Evolutionary conservation across 1,140 invertebrate species (phyloP), one percentile per base, ranked within the genome.

Genomic region (Drosophila nebulosa): DNA sequence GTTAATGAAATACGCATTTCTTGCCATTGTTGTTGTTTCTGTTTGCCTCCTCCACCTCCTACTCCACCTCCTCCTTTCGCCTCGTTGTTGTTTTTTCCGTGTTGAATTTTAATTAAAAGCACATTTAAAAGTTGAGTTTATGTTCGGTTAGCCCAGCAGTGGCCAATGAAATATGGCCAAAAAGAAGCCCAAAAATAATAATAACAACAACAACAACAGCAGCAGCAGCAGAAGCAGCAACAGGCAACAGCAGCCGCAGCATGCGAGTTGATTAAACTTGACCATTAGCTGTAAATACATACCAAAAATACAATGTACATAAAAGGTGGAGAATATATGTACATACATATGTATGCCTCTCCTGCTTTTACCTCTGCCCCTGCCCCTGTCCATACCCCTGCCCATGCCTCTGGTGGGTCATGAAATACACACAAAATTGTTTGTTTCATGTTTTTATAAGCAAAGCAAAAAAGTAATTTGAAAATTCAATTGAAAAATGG

Each of bases 61-160:
- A n/a, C n/a, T n/a, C n/a, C n/a, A n/a, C n/a, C n/a, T n/a, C n/a
- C n/a, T n/a, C n/a, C n/a, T n/a, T n/a, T n/a, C n/a, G n/a, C n/a
- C n/a, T n/a, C n/a, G 32, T 50, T 55, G 22, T 42, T 62, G 22
- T 69, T 55, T 36, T 39, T 24, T 21, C 50, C 27, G 32, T 55
- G 30, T 42, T 69, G n/a, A 80, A 85, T 77, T 84, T 84, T 84
- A 84, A 84, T 84, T 80, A 84, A 84, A 84, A 77, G 81, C 73
- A 77, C 81, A 86, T 84, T 85, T 71, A 84, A 84, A 77, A 63
- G 77, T 76, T 80, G 69, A 84, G 81, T 84, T 84, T 84, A 84
- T 84, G 65, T 59, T 24, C 66, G 30, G 60, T 70, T 69, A 62
- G 57, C 80, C 35, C 81, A 69, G 72, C 79, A 74, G 77, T 84